Conservation (phyloP, 2,113 vertebrate species). For the Aplodontia rufa region DNA sequence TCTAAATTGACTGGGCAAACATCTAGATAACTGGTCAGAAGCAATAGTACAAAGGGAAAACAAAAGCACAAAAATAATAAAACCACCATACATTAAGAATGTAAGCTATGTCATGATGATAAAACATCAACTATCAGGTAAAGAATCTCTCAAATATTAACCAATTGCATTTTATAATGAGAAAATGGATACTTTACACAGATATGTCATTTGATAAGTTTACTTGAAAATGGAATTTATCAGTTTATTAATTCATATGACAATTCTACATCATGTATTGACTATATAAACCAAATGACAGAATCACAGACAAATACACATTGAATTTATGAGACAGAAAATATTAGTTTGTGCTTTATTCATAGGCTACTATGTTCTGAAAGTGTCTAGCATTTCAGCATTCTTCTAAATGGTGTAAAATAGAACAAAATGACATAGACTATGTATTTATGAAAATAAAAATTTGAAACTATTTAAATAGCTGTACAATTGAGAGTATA, state of each 20-base stretch:
- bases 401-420: not conserved
- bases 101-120: not conserved
- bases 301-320: not conserved
- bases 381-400: not conserved
- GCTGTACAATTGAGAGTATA: not conserved
- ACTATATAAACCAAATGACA: not conserved
- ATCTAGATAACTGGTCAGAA: not conserved
- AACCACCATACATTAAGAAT: not conserved
- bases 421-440: not conserved
- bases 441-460: not conserved
- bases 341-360: not conserved
- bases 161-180: not conserved
- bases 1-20: not conserved
- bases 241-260: not conserved
- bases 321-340: not conserved
- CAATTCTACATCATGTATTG: not conserved
- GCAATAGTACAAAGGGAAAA: not conserved
- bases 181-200: constrained; percentile 1
- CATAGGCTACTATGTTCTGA: not conserved
- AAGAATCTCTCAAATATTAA: not conserved
- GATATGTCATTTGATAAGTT: not conserved
- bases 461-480: not conserved
- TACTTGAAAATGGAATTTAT: not conserved
- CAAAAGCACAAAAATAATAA: not conserved
- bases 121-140: not conserved